Evolutionary conservation across 37 sponge, comb jelly and placozoan species (phyloP).

Genomic region (Aphrocallistes beatrix): DNA sequence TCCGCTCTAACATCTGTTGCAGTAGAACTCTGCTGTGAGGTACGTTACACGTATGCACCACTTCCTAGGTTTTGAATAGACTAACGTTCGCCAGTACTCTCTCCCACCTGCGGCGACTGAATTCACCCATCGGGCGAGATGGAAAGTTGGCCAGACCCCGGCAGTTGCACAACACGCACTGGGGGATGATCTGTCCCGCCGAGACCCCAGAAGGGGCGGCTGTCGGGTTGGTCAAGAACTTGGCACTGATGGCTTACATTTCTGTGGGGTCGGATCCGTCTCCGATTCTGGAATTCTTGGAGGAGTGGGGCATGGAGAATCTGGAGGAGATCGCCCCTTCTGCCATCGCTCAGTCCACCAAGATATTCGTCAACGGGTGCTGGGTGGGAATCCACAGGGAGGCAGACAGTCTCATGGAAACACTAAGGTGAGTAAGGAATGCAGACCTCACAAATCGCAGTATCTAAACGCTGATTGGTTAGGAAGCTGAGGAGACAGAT

Average conservation of each 20-base stretch:
- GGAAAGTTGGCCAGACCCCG: slow-evolving; percentile 95
- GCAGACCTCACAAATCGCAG: neutral
- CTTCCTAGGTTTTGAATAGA: slow-evolving; percentile 79
- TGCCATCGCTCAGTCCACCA: slow-evolving; percentile 92
- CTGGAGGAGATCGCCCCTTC: slow-evolving; percentile 98
- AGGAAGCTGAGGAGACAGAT: slow-evolving; percentile 93
- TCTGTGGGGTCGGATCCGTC: slow-evolving; percentile 96
- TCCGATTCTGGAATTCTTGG: slow-evolving; percentile 97
- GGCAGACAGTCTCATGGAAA: slow-evolving; percentile 96
- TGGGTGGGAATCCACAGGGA: slow-evolving; percentile 98
- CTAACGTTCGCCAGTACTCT: slow-evolving; percentile 95
- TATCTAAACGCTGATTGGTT: neutral
- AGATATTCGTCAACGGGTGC: slow-evolving; percentile 99
- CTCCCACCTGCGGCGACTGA: slow-evolving; percentile 89
- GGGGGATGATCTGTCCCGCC: slow-evolving; percentile 99
- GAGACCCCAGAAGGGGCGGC: slow-evolving; percentile 99
- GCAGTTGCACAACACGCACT: slow-evolving; percentile 98
- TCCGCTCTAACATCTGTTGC: too few species aligned
- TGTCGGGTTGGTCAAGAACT: slow-evolving; percentile 99
- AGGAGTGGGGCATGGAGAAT: slow-evolving; percentile 99
- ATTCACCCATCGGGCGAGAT: slow-evolving; percentile 98
- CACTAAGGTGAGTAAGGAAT: slow-evolving; percentile 28
- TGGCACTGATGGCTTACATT: slow-evolving; percentile 98
- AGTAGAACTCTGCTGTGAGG: too few species aligned
- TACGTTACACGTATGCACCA: too few species aligned